Conservation (phyloP, 2,113 vertebrate genomes). For the Colossoma macropomum region DNA sequence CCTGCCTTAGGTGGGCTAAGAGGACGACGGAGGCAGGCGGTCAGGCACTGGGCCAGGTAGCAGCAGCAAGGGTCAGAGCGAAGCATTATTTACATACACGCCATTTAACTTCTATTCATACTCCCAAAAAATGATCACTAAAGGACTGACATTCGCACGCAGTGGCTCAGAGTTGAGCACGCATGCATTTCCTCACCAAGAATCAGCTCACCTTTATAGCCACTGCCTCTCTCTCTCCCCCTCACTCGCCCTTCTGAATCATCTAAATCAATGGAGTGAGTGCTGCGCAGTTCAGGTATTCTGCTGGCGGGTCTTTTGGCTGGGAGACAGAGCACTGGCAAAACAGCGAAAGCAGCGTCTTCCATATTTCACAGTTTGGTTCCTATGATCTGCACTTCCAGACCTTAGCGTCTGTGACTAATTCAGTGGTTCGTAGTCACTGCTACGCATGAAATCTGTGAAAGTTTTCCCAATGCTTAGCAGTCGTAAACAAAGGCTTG, state of each 20-base stretch:
- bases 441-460: too few relatives aligned
- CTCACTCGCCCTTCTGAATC: slow-evolving; percentile 9
- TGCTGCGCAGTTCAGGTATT: slow-evolving; percentile 1
- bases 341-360: neutral
- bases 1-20: slow-evolving; percentile 48
- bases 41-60: slow-evolving; percentile 18
- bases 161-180: neutral
- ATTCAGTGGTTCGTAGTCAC: neutral
- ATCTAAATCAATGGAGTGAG: slow-evolving; percentile 20
- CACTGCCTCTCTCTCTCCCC: slow-evolving; percentile 9
- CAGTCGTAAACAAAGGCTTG: too few relatives aligned
- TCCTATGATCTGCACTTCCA: neutral
- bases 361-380: neutral
- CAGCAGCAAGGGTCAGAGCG: slow-evolving; percentile 18
- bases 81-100: slow-evolving; percentile 26
- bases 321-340: neutral
- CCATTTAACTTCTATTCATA: slow-evolving; percentile 3
- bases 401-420: neutral
- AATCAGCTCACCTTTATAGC: slow-evolving; percentile 25
- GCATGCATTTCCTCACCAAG: neutral
- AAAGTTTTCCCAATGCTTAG: too few relatives aligned
- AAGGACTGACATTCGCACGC: neutral
- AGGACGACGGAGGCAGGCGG: slow-evolving; percentile 2
- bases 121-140: neutral
- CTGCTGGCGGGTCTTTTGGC: slow-evolving; percentile 13